Evolutionary conservation across 2,797 vertebrate species (phyloP), one percentile per base, ranked within the genome.

Genomic region (Tamandua tetradactyla): DNA sequence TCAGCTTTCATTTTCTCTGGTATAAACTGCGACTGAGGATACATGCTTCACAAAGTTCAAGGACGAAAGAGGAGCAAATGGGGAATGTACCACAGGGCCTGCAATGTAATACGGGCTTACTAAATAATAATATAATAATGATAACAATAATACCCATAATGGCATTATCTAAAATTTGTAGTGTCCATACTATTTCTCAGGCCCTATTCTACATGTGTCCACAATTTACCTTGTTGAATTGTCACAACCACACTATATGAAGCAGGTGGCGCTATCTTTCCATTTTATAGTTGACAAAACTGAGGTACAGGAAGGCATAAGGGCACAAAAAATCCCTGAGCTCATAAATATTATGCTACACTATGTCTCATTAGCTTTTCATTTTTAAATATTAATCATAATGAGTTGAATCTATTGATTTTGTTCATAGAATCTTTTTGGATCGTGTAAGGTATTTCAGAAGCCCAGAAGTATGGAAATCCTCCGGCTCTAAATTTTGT

Each of bases 401-500:
- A 42, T 61, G 30, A 88, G n/a, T 55, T 87, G 4, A 25, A 88
- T n/a, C 40, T 75, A 35, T 14, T 79, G 55, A 84, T 61, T 90
- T 75, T 85, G 25, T 75, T 93, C 44, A 87, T 49, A 17, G 32
- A 76, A 79, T 84, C 69, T 75, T 71, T 82, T 92, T 69, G 30
- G 14, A 66, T 57, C 42, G 14, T 76, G 14, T 64, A 27, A 35
- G 71, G 15, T 32, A 64, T 78, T 93, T 93, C 59, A 74, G 84
- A 81, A 44, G 35, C 59, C 66, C n/a, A 91, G n/a, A 89, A 83
- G 32, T 42, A 61, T n/a, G 64, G 62, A 85, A 69, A 74, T 61
- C 27, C 47, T 76, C 71, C 61, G 32, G 30, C 74, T 91, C 62
- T 72, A 82, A 79, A 79, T 87, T 86, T 79, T 80, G 83, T 75